Evolutionary conservation across 2,888 invertebrate genomes (phyloP).

Genomic region (Mesoligia furuncula): DNA sequence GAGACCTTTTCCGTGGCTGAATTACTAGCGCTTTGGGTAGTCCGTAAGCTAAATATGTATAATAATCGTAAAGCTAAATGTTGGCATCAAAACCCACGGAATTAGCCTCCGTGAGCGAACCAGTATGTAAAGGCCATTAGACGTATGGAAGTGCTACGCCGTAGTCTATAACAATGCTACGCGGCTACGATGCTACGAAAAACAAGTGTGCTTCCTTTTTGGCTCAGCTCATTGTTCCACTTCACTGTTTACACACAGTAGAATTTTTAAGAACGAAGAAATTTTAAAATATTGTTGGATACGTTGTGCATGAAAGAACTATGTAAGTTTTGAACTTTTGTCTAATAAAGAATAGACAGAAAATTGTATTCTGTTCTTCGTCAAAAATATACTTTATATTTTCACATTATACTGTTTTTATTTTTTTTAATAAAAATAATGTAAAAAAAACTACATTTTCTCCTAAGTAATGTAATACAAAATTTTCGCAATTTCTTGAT

Average conservation of each 20-base stretch:
- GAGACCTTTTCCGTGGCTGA: background rate
- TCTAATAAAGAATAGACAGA: background rate
- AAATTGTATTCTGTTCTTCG: no score
- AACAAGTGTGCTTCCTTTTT: slow-evolving; percentile 67
- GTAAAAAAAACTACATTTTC: background rate
- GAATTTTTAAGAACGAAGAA: slow-evolving; percentile 38
- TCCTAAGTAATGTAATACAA: background rate
- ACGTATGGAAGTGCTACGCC: slow-evolving; percentile 64
- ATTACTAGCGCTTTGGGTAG: slow-evolving; percentile 7
- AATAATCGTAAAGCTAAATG: slow-evolving; percentile 38
- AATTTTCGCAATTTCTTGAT: background rate
- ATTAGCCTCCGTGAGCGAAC: slow-evolving; percentile 15
- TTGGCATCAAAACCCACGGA: slow-evolving; percentile 12
- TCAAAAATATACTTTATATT: background rate
- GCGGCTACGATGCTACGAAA: slow-evolving; percentile 70
- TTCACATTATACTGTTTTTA: background rate
- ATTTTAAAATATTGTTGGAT: slow-evolving; percentile 10
- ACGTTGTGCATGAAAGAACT: background rate
- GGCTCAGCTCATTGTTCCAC: slow-evolving; percentile 58
- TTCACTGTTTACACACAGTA: slow-evolving; percentile 41
- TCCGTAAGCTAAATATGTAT: slow-evolving; percentile 11
- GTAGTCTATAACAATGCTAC: slow-evolving; percentile 68
- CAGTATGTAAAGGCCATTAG: slow-evolving; percentile 73
- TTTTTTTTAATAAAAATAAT: background rate
- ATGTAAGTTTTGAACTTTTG: background rate